A percentile compares a stretch with the other conserved stretches of the same genome.
These are phyloP conservation scores for Anoplopoma fimbria DNA, from an alignment of 2,113 vertebrate species.

Conservation along the genomic window DNA sequence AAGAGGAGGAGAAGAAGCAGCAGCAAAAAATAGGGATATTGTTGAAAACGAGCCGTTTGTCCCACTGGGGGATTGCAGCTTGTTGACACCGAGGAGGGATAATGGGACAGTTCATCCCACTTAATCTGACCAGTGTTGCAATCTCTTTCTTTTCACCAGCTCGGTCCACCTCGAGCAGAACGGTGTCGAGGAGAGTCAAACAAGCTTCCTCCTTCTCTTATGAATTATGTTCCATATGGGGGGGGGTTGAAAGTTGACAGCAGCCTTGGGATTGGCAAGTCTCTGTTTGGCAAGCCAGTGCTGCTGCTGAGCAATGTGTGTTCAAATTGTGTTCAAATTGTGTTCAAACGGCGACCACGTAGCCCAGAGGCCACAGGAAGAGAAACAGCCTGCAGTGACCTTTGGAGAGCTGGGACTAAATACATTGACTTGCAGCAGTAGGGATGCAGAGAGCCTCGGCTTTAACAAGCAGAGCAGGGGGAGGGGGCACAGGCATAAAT, in stretches of 20 bases:
- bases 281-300: conserved; percentile 40
- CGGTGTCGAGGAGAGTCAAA: conserved; percentile 39
- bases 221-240: conserved; percentile 37
- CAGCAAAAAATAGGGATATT: conserved; percentile 67
- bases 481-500: conserved; percentile 50
- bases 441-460: conserved; percentile 35
- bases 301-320: conserved; percentile 55
- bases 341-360: conserved; percentile 53
- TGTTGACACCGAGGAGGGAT: conserved; percentile 57
- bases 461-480: conserved; percentile 51
- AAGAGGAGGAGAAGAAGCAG: conserved; percentile 38
- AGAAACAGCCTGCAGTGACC: conserved; percentile 55
- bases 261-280: conserved; percentile 42
- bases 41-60: conserved; percentile 66
- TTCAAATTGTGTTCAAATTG: too few species aligned
- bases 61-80: conserved; percentile 64
- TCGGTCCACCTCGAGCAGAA: background rate
- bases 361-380: conserved; percentile 48
- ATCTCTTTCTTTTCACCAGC: conserved; percentile 37
- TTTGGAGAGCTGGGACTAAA: conserved; percentile 40
- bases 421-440: conserved; percentile 23
- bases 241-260: conserved; percentile 12
- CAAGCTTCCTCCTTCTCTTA: conserved; percentile 47
- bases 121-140: conserved; percentile 34
- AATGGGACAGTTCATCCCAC: conserved; percentile 65